A percentile compares a stretch with the other conserved stretches of the same genome.
phyloP scores from a whole-genome alignment of 2,888 invertebrate genomes.

The Aleiodes testaceus region DNA sequence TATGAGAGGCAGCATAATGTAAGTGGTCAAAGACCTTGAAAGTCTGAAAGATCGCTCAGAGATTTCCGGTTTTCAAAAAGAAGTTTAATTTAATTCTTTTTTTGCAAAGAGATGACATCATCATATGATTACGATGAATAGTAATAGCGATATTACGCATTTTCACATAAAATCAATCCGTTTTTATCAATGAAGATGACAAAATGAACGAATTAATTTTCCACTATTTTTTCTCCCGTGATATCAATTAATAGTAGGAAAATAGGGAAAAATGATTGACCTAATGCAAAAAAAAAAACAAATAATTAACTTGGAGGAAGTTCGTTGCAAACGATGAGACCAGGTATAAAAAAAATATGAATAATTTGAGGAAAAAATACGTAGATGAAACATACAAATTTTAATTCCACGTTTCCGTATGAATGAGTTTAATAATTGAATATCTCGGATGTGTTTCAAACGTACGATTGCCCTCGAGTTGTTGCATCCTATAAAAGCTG shows the following conservation, averaged over 20 bases:
- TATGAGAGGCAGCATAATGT: no score
- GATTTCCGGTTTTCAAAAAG: no score
- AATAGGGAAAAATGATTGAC: neutral
- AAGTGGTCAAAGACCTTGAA: no score
- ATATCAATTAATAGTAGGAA: neutral
- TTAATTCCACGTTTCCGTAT: neutral
- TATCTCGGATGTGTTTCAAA: constrained; percentile 6
- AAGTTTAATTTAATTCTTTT: no score
- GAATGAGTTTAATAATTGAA: neutral
- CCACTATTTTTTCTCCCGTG: neutral
- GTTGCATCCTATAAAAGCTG: constrained; percentile 48
- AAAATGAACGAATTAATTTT: no score
- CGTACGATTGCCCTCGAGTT: constrained; percentile 24
- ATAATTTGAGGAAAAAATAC: constrained; percentile 24
- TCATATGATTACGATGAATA: no score
- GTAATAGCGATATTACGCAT: no score
- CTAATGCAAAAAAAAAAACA: neutral
- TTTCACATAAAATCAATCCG: no score
- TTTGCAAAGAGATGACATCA: no score
- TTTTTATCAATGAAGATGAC: no score
- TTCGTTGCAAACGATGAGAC: neutral
- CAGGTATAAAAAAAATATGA: constrained; percentile 5
- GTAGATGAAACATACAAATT: constrained; percentile 1
- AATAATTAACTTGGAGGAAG: neutral
- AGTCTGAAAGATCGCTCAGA: no score